Evolutionary conservation across 2,113 vertebrate species (phyloP), one percentile per base, ranked within the genome.

Genomic region (Chrysemys picta): DNA sequence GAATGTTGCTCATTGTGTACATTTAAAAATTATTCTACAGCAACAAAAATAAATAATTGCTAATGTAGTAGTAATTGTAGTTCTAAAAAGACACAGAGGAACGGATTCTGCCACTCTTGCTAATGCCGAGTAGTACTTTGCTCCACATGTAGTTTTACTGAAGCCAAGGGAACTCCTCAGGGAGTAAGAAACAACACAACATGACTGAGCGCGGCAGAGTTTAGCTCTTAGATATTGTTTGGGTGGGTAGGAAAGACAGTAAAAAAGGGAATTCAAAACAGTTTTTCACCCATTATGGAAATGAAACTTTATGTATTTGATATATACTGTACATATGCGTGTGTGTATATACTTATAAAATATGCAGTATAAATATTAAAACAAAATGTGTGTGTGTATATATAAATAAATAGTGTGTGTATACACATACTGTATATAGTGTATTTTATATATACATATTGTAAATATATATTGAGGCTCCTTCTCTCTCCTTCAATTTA

Each of bases 161-260:
- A 72, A 54, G 17, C 14, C 3, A 8, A 5, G 25, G 49, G 45
- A 8, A 24, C 24, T 93, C 5, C 10, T 84, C 87, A 57, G 85
- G 62, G 49, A 62, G 17, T 49, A 12, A 11, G 80, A 78, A 88
- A 54, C 2, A 53, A 69, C 69, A 38, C 56, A 89, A 38, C 47
- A 53, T 76, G 72, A 88, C 62, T 72, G 90, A 92, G 54, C 88
- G 62, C 19, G 59, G 5, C 69, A 85, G 53, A 88, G n/a, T 52
- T 85, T 86, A 72, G 53, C 80, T 88, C 92, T 94, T 85, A 88
- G 89, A 91, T 62, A 65, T 93, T 86, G 88, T 88, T 19, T 50
- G 94, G 65, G 78, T 57, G 92, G 45, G 82, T 88, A 88, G 56
- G 65, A 92, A 91, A 90, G 42, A 89, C 7, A 49, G 27, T 29